Conservation (phyloP, 2,888 invertebrate genomes). For the Carcina quercana region DNA sequence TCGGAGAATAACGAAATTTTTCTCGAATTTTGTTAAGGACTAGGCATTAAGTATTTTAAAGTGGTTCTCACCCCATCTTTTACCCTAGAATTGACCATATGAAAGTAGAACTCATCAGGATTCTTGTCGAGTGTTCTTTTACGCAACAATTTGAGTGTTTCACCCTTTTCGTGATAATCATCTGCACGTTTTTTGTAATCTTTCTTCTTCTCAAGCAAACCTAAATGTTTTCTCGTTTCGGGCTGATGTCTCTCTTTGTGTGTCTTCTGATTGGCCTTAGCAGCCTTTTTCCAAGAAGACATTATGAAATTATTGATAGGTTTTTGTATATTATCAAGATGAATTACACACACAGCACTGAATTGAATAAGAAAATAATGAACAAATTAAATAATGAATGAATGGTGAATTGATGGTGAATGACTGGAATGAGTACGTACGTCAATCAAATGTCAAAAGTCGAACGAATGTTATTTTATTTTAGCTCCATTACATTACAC, state of each 20-base stretch:
- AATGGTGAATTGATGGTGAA: too few relatives aligned
- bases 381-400: too few relatives aligned
- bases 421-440: too few relatives aligned
- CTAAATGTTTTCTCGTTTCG: slow-evolving; percentile 82
- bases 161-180: slow-evolving; percentile 88
- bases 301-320: slow-evolving; percentile 55
- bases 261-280: slow-evolving; percentile 87
- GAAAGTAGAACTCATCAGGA: slow-evolving; percentile 98
- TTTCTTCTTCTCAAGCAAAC: slow-evolving; percentile 91
- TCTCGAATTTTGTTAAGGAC: too few relatives aligned
- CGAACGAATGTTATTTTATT: too few relatives aligned
- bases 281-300: slow-evolving; percentile 94
- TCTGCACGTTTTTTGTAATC: slow-evolving; percentile 87
- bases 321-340: too few relatives aligned
- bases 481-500: too few relatives aligned
- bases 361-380: too few relatives aligned
- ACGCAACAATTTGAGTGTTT: slow-evolving; percentile 85
- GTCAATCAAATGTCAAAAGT: too few relatives aligned
- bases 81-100: slow-evolving; percentile 93
- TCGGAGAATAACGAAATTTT: too few relatives aligned
- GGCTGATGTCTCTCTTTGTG: slow-evolving; percentile 92
- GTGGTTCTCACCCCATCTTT: slow-evolving; percentile 70
- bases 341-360: too few relatives aligned
- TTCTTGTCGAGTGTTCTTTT: slow-evolving; percentile 93
- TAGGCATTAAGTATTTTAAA: too few relatives aligned